Evolutionary conservation across 2,888 invertebrate species (phyloP), one percentile per base, ranked within the genome.

Genomic region (Andrena fulva): DNA sequence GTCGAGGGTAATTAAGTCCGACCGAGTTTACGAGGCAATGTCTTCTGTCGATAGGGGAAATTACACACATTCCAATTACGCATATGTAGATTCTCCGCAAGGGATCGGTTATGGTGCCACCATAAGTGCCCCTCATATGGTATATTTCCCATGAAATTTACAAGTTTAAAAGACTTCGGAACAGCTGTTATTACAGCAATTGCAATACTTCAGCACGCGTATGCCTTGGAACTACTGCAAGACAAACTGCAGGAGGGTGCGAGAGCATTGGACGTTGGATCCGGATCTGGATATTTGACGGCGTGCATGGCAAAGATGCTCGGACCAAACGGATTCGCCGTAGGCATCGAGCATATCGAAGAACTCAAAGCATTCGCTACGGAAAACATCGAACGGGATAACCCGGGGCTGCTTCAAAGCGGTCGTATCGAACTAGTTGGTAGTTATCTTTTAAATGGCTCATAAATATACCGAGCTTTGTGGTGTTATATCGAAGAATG

Each of bases 41-140:
- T 92, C 95, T 78, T 94, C 96, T 48, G 97, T 99, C 6, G 99
- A 99, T 93, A 95, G 99, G 87, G 97, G 96, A 84, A 95, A 97
- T 90, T 99, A 97, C 94, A 96, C 96, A 48, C 95, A 96, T 27
- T 94, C 95, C 83, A 81, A 42, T 12, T 96, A 96, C 91, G 97
- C 99, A 0, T 99, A 99, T 89, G 96, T 97, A 94, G 99, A 99
- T 94, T 96, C 97, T 10, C 99, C 99, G 0, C 98, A 99, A 94
- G 96, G 97, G 68, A 99, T 99, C 92, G 99, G 99, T 64, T 99
- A 96, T 93, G 97, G 98, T 33, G 99, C 98, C 5, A 99, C 99
- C 0, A 99, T 99, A 82, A 98, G 98, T 94, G 99, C 99, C 50
- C 99, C 99, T 12, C 99, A 99, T 93, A 99, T 99, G 99, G 98